Conservation (phyloP, 1,140 invertebrate genomes). For the Sinella curviseta region DNA sequence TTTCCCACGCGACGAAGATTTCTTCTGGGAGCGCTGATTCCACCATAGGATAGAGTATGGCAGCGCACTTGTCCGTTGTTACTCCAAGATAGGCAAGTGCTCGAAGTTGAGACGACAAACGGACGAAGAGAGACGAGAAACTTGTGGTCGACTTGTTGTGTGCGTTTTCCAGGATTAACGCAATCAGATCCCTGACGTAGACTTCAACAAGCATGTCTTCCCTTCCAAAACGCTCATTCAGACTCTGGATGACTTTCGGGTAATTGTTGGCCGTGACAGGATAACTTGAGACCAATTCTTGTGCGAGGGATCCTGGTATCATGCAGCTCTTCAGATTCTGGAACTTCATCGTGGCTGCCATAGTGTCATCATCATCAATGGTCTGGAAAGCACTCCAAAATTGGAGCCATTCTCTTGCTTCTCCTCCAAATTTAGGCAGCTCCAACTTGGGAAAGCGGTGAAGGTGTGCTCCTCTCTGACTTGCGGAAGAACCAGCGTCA, state of each 20-base stretch:
- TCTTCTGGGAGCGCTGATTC: background rate
- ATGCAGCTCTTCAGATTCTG: background rate
- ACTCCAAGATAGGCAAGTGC: background rate
- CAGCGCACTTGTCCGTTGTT: constrained; percentile 2
- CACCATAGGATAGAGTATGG: background rate
- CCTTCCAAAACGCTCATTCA: background rate
- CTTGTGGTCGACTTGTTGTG: background rate
- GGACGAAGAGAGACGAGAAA: background rate
- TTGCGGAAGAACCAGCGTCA: too few species aligned
- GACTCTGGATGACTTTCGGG: background rate
- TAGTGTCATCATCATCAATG: background rate
- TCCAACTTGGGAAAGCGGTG: background rate
- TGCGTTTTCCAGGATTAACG: background rate
- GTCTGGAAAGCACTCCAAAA: background rate
- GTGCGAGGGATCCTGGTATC: background rate
- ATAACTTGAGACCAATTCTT: background rate
- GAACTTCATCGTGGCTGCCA: background rate
- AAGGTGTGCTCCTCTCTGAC: too few species aligned
- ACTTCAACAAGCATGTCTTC: background rate
- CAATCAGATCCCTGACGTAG: background rate
- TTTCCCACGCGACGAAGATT: background rate
- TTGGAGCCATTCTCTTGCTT: background rate
- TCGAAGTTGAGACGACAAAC: background rate
- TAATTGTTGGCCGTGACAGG: background rate
- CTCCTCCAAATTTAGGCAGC: background rate